Evolutionary conservation across 2,113 vertebrate species (phyloP).

Genomic region (Anthoscopus minutus): DNA sequence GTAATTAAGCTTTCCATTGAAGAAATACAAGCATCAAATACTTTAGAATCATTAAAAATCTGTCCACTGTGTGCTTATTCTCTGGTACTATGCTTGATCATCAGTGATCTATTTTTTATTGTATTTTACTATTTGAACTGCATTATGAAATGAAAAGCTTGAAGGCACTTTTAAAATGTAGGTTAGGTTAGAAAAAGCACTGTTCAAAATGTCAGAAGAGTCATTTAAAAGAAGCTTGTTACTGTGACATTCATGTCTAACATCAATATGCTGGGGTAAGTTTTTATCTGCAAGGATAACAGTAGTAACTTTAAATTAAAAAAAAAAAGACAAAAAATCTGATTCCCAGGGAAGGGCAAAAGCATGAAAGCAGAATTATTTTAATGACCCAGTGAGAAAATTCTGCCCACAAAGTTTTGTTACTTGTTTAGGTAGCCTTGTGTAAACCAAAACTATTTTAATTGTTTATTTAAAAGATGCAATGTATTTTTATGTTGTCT

Average conservation of each 20-base stretch:
- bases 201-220: not conserved
- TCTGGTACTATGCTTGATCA: not conserved
- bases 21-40: not conserved
- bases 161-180: not conserved
- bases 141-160: not conserved
- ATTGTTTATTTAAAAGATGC: not conserved
- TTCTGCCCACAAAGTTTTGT: not conserved
- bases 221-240: not conserved
- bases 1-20: not conserved
- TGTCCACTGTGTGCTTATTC: not conserved
- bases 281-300: not conserved
- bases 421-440: not conserved
- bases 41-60: not conserved
- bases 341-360: not conserved
- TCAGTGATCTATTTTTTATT: not conserved
- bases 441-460: not conserved
- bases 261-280: not conserved
- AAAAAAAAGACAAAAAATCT: not conserved
- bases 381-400: not conserved
- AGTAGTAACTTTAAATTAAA: not conserved
- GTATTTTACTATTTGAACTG: not conserved
- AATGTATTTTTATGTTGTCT: not conserved
- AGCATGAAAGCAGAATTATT: not conserved
- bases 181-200: not conserved
- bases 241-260: not conserved